Base-by-base conservation (phyloP, 2,113 vertebrate genomes). In the Sphaerodactylus townsendi region DNA sequence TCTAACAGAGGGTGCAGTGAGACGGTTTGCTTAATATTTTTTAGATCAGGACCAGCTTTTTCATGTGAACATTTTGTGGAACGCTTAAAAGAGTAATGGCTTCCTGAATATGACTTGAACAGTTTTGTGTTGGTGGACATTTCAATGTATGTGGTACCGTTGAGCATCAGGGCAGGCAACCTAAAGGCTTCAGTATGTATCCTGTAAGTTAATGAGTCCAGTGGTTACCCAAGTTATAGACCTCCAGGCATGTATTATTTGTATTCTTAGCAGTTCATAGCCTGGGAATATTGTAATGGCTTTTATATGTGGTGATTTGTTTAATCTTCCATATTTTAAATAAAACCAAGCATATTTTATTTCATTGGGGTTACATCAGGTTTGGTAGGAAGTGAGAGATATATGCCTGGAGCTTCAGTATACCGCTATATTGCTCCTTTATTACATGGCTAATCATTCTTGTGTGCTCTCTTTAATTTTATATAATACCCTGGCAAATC, bases 41-140 rank as follows among this genome's bases (percentile, higher is more conserved):
- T 93, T 96, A 90, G 89, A 96, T 90, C 83, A 90, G 91, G 81
- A 95, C 96, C 94, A 96, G 87, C 85, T 91, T 95, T 83, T 78
- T 78, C 71, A 62, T 62, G 53, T 70, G 53, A 62, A 46, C 1
- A 0, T n/a, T 79, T 94, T 91, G 77, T 88, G n/a, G 89, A 94
- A 89, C 86, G 90, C 92, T 95, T n/a, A n/a, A 89, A 93, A 94
- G 94, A 25, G 92, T 93, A 95, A 93, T 95, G 92, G 81, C 83
- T 95, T 94, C 91, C 92, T 93, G 89, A 94, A 95, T 89, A 86
- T 62, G 72, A 94, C 93, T 93, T 95, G 90, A 92, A 56, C 92
- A 94, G 91, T 93, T 82, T 82, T 74, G 1, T 90, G 91, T 87
- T 92, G 59, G 91, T 91, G 94, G 85, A 92, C 41, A 62, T 88